Evolutionary conservation across 2,797 vertebrate genomes (phyloP).

Genomic region (Catostomus latipinnis): DNA sequence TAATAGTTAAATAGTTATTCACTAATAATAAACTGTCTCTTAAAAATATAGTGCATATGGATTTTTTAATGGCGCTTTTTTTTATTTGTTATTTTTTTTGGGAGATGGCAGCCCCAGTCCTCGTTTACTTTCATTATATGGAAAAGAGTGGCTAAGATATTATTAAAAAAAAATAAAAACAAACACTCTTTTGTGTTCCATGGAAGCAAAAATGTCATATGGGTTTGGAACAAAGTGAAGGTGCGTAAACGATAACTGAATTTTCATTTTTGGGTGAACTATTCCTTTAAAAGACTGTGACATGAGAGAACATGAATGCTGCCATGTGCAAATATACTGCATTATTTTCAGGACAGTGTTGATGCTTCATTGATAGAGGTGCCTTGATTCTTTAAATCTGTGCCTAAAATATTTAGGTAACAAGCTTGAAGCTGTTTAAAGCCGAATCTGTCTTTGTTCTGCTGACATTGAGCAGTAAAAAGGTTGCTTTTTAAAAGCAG

Average conservation of each 20-base stretch:
- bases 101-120: background rate
- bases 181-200: no score
- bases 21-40: no score
- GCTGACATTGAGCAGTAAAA: conserved; percentile 62
- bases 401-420: conserved; percentile 78
- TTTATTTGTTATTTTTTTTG: conserved; percentile 42
- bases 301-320: conserved; percentile 70
- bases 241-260: no score
- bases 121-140: no score
- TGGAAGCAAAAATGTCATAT: no score
- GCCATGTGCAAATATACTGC: conserved; percentile 77
- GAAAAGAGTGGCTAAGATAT: no score
- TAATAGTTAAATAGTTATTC: no score
- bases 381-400: conserved; percentile 81
- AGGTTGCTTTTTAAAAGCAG: conserved; percentile 62
- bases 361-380: conserved; percentile 81
- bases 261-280: no score
- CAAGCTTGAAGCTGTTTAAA: conserved; percentile 64
- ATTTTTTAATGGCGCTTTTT: no score
- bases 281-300: conserved; percentile 57
- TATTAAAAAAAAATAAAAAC: no score
- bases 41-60: no score
- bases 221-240: no score
- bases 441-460: conserved; percentile 60
- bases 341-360: conserved; percentile 73